These are phyloP conservation scores for Gnathonemus longibarbis DNA, from an alignment of 2,113 vertebrate genomes.

Conservation along the genomic window DNA sequence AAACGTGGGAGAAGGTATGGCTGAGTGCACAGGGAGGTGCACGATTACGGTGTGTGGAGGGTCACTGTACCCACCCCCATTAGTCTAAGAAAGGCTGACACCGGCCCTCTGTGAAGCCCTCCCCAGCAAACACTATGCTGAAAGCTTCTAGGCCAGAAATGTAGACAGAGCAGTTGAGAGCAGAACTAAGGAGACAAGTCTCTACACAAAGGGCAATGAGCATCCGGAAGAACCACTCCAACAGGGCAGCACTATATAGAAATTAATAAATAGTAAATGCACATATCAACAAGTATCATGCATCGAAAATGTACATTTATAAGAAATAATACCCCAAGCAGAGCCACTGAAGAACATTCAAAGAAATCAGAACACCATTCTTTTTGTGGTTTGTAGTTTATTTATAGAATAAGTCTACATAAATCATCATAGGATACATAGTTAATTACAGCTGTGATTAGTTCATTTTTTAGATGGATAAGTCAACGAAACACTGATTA, in stretches of 20 bases:
- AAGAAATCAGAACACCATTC: neutral
- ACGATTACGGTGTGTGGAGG: neutral
- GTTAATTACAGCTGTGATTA: slow-evolving; percentile 40
- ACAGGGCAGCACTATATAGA: neutral
- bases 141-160: neutral
- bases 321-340: neutral
- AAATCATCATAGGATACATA: slow-evolving; percentile 46
- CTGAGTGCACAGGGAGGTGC: neutral
- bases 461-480: slow-evolving; percentile 35
- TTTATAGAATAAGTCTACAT: slow-evolving; percentile 50
- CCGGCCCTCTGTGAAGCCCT: neutral
- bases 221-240: neutral
- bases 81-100: neutral
- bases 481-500: slow-evolving; percentile 36
- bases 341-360: neutral
- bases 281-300: neutral
- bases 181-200: neutral
- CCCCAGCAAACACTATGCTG: neutral
- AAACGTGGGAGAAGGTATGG: neutral
- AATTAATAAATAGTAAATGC: neutral
- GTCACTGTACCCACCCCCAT: neutral
- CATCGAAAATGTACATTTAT: neutral
- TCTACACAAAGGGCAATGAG: neutral
- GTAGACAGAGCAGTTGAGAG: neutral
- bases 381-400: slow-evolving; percentile 35